These are phyloP conservation scores for Colletes collaris DNA, from an alignment of 2,888 invertebrate species.

Conservation along the genomic window DNA sequence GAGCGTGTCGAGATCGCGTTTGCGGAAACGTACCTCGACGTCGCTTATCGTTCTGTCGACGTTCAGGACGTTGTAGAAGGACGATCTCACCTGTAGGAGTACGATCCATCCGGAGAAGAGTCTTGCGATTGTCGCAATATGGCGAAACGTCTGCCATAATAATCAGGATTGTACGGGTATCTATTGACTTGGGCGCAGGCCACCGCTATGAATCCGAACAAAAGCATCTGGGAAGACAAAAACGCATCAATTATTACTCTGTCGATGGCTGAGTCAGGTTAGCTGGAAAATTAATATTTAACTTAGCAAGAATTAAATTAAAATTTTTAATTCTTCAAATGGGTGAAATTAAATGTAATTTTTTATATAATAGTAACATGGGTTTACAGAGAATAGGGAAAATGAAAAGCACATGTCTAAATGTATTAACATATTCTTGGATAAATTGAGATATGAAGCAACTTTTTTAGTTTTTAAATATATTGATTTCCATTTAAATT, in stretches of 20 bases:
- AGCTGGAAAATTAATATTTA: no score
- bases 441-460: no score
- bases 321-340: no score
- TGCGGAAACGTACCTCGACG: slow-evolving; percentile 55
- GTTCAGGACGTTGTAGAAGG: slow-evolving; percentile 56
- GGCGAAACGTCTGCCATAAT: slow-evolving; percentile 75
- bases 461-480: no score
- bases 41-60: slow-evolving; percentile 42
- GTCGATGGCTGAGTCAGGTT: no score
- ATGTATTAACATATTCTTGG: no score
- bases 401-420: no score
- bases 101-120: slow-evolving; percentile 79
- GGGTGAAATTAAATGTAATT: no score
- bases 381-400: no score
- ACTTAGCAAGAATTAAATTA: no score
- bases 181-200: slow-evolving; percentile 71
- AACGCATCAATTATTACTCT: not conserved
- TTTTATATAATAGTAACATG: no score
- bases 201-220: slow-evolving; percentile 69
- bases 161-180: slow-evolving; percentile 69
- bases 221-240: slow-evolving; percentile 57
- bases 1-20: slow-evolving; percentile 68
- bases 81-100: slow-evolving; percentile 79
- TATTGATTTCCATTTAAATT: no score
- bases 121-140: slow-evolving; percentile 80